Conservation (phyloP, 2,888 invertebrate species). For the Opisthograptis luteolata region DNA sequence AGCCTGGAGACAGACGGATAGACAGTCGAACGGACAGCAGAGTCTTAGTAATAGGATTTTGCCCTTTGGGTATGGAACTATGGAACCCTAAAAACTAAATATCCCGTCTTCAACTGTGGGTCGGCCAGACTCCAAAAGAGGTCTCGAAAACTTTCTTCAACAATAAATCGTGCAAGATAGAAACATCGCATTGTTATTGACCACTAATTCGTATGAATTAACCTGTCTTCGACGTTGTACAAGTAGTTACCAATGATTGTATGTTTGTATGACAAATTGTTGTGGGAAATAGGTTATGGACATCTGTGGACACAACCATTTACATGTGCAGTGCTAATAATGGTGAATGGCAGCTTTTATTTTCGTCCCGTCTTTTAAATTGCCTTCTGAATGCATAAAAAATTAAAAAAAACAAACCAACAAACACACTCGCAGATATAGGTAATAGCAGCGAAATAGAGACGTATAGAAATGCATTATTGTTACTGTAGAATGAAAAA, state of each 20-base stretch:
- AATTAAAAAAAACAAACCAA: too few species aligned
- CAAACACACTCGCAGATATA: too few species aligned
- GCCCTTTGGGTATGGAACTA: too few species aligned
- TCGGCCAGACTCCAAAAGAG: background rate
- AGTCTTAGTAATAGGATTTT: too few species aligned
- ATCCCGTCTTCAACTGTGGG: background rate
- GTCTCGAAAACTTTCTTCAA: background rate
- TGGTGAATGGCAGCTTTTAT: conserved; percentile 19
- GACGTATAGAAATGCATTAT: too few species aligned
- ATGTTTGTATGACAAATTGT: conserved; percentile 33
- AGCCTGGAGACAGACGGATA: too few species aligned
- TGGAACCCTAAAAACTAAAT: too few species aligned
- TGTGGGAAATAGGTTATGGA: conserved; percentile 36
- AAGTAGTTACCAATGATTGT: conserved; percentile 11
- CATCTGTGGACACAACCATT: conserved; percentile 26
- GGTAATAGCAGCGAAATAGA: too few species aligned
- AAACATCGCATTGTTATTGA: conserved; percentile 13
- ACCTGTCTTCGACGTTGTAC: conserved; percentile 4
- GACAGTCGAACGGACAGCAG: too few species aligned
- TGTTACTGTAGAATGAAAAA: background rate
- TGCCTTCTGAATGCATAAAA: too few species aligned
- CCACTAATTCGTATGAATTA: conserved; percentile 18
- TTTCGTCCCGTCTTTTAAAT: conserved; percentile 5
- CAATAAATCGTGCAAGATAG: conserved; percentile 1
- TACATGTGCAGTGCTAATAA: conserved; percentile 16